Conservation (phyloP, 2,113 vertebrate species). For the Tonatia bakeri region DNA sequence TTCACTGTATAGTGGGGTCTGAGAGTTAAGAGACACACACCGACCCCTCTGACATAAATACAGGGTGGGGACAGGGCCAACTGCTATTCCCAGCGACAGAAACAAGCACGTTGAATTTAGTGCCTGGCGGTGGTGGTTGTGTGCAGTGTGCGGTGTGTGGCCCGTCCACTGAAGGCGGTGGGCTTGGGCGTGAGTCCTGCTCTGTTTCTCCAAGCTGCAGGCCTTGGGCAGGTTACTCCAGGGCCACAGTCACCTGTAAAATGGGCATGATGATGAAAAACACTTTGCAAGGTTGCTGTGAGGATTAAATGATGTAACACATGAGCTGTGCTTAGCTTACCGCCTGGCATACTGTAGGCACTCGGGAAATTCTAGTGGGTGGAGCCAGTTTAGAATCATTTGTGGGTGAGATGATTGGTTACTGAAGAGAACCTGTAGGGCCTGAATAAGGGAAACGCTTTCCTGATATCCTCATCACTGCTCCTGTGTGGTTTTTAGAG, state of each 20-base stretch:
- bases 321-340: neutral
- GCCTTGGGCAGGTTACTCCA: neutral
- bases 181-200: neutral
- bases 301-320: neutral
- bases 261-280: neutral
- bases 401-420: neutral
- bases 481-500: conserved; percentile 80
- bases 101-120: fast-evolving
- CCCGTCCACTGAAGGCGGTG: fast-evolving
- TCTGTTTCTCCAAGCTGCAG: neutral
- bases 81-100: neutral
- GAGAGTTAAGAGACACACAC: neutral
- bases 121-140: neutral
- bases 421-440: neutral
- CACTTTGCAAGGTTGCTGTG: neutral
- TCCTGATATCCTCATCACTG: neutral
- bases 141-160: neutral
- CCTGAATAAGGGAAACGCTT: neutral
- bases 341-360: too few relatives aligned
- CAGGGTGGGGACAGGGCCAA: neutral
- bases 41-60: neutral
- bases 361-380: neutral
- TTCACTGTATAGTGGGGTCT: neutral
- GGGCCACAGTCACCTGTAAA: neutral
- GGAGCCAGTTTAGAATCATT: neutral